phyloP scores from a whole-genome alignment of 2,113 vertebrate genomes.

The Mormyrus iriodes region DNA sequence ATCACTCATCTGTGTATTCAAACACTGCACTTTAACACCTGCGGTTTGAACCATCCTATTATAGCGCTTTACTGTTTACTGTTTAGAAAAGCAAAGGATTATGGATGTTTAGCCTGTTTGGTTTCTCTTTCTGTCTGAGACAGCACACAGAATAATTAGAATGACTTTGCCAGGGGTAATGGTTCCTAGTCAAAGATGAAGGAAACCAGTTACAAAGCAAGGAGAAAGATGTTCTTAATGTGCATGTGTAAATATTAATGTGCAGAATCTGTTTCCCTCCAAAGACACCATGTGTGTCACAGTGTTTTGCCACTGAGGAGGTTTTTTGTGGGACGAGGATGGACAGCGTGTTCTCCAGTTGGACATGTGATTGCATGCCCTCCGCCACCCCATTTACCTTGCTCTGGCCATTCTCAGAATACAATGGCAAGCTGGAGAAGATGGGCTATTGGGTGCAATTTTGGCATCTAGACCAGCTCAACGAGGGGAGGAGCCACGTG shows the following conservation, averaged over 20 bases:
- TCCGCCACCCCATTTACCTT: conserved; percentile 35
- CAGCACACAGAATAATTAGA: neutral
- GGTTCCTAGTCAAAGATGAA: neutral
- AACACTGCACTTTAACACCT: conserved; percentile 21
- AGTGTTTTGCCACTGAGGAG: neutral
- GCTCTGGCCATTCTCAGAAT: conserved; percentile 77
- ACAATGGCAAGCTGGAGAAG: conserved; percentile 81
- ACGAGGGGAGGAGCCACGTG: conserved; percentile 46
- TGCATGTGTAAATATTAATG: too few relatives aligned
- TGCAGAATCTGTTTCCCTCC: neutral
- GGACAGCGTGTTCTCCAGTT: neutral
- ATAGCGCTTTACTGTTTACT: conserved; percentile 20
- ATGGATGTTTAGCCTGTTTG: conserved; percentile 25
- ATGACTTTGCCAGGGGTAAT: neutral
- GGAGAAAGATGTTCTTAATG: neutral
- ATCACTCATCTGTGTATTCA: conserved; percentile 32
- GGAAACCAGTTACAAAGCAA: neutral
- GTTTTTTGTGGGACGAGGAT: neutral
- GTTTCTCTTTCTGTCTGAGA: conserved; percentile 23
- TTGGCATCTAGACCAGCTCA: conserved; percentile 57
- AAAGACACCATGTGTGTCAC: neutral
- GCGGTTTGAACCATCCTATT: conserved; percentile 22
- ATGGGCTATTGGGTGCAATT: conserved; percentile 81
- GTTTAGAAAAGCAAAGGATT: conserved; percentile 23
- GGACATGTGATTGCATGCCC: neutral